Conservation (phyloP, 2,113 vertebrate genomes). For the Chloebia gouldiae region DNA sequence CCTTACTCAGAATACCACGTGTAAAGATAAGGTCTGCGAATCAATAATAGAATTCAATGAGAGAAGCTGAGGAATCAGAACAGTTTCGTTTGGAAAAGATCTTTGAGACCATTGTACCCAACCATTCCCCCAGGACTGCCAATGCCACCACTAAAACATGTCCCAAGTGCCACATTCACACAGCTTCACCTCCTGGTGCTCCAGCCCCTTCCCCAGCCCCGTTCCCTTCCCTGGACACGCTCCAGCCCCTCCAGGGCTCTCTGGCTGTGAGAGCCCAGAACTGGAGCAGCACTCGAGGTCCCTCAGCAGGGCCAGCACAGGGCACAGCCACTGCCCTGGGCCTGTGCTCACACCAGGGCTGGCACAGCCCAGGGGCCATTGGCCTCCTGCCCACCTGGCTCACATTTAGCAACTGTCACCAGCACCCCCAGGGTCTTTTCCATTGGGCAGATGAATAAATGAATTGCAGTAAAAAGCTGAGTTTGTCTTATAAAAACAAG, state of each 20-base stretch:
- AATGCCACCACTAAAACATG: not conserved
- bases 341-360: not conserved
- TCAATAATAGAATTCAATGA: not conserved
- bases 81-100: not conserved
- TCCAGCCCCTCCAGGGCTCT: not conserved
- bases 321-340: not conserved
- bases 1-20: not conserved
- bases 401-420: not conserved
- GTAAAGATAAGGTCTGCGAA: not conserved
- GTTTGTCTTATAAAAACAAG: not conserved
- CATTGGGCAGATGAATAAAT: not conserved
- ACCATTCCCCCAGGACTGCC: not conserved
- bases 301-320: not conserved
- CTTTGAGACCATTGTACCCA: not conserved
- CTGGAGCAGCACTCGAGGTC: accelerated
- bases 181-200: accelerated
- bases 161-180: not conserved
- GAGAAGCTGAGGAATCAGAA: not conserved
- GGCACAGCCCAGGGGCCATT: not conserved
- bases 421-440: not conserved
- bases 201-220: not conserved
- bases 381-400: not conserved
- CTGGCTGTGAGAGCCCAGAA: not conserved
- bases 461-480: not conserved
- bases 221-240: accelerated